Evolutionary conservation across 2,888 invertebrate species (phyloP).

Genomic region (Capitulum mitella): DNA sequence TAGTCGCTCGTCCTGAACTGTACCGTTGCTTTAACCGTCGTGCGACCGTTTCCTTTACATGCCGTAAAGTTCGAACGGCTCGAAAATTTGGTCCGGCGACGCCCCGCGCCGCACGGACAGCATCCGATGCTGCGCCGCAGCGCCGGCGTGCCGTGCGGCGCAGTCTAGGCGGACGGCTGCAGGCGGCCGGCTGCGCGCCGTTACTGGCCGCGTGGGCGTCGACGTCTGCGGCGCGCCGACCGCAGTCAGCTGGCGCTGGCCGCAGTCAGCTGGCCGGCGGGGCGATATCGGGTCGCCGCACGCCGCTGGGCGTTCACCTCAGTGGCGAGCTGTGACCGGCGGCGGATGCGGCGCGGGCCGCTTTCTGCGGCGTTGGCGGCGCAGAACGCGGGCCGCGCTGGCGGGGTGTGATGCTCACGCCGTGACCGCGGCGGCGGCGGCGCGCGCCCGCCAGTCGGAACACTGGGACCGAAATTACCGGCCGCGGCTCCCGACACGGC

Average conservation of each 20-base stretch:
- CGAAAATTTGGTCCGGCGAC: too few species aligned
- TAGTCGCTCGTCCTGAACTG: too few species aligned
- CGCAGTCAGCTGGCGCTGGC: neutral
- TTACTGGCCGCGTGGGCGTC: neutral
- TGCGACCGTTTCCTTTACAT: too few species aligned
- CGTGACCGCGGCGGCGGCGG: too few species aligned
- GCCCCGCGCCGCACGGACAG: neutral
- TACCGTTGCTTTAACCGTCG: too few species aligned
- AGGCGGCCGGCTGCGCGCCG: neutral
- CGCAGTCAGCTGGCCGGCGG: neutral
- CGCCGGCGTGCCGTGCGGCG: neutral
- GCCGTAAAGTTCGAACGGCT: too few species aligned
- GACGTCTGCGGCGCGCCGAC: neutral
- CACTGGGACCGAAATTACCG: too few species aligned
- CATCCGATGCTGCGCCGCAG: neutral
- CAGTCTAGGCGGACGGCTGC: neutral
- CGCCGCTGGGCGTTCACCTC: neutral
- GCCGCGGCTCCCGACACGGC: too few species aligned
- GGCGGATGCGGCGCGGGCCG: neutral
- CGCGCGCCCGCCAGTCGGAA: too few species aligned
- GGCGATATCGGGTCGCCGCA: neutral
- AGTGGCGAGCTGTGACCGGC: neutral
- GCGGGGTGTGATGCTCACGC: too few species aligned
- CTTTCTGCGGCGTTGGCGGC: neutral
- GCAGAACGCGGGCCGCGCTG: neutral